Evolutionary conservation across 1,140 invertebrate genomes (phyloP), one percentile per base, ranked within the genome.

Genomic region (Aphidius ervi): DNA sequence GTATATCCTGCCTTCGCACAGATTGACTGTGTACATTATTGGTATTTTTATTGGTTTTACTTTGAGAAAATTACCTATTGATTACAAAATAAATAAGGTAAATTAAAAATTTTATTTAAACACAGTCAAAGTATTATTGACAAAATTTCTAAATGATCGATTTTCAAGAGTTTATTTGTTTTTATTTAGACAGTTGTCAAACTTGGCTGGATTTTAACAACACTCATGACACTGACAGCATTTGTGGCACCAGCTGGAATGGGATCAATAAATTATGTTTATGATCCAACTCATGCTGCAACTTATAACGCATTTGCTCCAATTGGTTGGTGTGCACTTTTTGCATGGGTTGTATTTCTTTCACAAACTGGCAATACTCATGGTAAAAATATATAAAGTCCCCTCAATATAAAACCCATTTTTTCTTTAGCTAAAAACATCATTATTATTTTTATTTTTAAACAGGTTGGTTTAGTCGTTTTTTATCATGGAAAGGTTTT

Each of bases 221-320:
- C 73, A 0, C 46, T 77, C 4, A 77, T 84, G 65, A 74, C 86
- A 8, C 69, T 84, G 4, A 76, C 76, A 5, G 82, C 87, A 3
- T 79, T 87, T 55, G 70, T 88, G 46, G 85, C 82, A 2, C 86
- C 87, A 4, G 80, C 86, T 1, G 79, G 81, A 50, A 89, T 89
- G 87, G 84, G 86, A 0, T 80, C 80, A 20, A 82, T 85, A n/a
- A 74, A 82, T 68, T 89, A 90, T 61, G 74, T 82, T 6, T 89
- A 89, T 61, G 82, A 87, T 66, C 80, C 83, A 5, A 75, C 80
- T 2, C 83, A 89, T 70, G 86, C 86, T 1, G 87, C 87, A 4
- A 81, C 82, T 53, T 89, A 88, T 64, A 86, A 87, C 41, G 87
- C 88, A 10, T 86, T 89, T 67, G 83, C 86, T 37, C 88, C 88